These are phyloP conservation scores for Orussus abietinus DNA, from an alignment of 1,140 invertebrate species.

Conservation along the genomic window DNA sequence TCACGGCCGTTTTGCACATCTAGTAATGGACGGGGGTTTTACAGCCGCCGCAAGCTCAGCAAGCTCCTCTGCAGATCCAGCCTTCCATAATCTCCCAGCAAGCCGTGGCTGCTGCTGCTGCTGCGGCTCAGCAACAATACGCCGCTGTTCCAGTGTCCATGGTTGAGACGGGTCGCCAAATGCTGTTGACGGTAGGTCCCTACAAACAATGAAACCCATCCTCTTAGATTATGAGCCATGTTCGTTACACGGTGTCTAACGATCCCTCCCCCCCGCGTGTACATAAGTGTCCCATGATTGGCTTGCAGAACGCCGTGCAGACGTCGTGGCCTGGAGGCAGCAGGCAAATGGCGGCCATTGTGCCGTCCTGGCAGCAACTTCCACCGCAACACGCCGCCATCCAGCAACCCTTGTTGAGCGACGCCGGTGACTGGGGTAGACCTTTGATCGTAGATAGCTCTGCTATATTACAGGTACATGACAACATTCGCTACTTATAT, in stretches of 20 bases:
- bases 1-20: too few species aligned
- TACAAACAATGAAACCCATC: too few species aligned
- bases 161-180: slow-evolving; percentile 72
- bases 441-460: slow-evolving; percentile 78
- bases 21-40: too few species aligned
- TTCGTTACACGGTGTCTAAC: slow-evolving; percentile 8
- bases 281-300: slow-evolving; percentile 19
- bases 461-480: slow-evolving; percentile 62
- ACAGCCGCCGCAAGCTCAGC: slow-evolving; percentile 48
- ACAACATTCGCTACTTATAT: slow-evolving; percentile 5
- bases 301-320: slow-evolving; percentile 68
- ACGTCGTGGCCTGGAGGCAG: slow-evolving; percentile 76
- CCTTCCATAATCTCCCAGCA: slow-evolving; percentile 67
- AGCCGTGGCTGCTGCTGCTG: slow-evolving; percentile 55
- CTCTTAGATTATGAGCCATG: slow-evolving; percentile 1
- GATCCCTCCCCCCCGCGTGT: slow-evolving; percentile 10
- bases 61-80: slow-evolving; percentile 61
- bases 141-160: slow-evolving; percentile 82
- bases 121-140: slow-evolving; percentile 72
- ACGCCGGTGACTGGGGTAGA: slow-evolving; percentile 70
- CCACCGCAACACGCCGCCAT: slow-evolving; percentile 69
- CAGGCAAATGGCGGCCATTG: slow-evolving; percentile 77
- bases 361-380: slow-evolving; percentile 83
- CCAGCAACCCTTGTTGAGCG: slow-evolving; percentile 66
- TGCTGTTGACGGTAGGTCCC: slow-evolving; percentile 62